These are phyloP conservation scores for Charadrius vociferus DNA, from an alignment of 2,113 vertebrate species.

Conservation along the genomic window DNA sequence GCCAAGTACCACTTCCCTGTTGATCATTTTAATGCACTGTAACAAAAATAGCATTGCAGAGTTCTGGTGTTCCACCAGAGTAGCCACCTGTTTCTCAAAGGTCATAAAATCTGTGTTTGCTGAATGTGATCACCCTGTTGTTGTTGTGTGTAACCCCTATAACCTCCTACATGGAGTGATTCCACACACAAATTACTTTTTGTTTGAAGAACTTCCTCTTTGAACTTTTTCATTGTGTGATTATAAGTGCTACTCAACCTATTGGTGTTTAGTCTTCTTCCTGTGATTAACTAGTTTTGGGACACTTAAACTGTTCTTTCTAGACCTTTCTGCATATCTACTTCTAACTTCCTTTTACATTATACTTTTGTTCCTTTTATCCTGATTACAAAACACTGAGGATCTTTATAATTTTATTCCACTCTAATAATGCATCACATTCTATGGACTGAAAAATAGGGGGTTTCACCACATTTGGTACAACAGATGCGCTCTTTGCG, in stretches of 20 bases:
- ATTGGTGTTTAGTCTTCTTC: background rate
- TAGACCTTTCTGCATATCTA: background rate
- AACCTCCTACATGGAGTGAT: background rate
- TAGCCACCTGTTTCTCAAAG: background rate
- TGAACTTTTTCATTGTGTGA: background rate
- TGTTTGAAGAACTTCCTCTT: background rate
- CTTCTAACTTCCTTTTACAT: fast-evolving
- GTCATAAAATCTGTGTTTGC: background rate
- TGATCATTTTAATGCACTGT: fast-evolving
- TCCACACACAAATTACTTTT: background rate
- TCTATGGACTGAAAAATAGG: background rate
- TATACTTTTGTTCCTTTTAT: background rate
- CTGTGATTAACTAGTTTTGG: background rate
- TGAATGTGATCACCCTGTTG: background rate
- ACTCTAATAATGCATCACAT: background rate
- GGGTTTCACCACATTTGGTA: background rate
- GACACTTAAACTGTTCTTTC: background rate
- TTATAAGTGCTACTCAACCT: background rate
- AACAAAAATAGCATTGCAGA: background rate
- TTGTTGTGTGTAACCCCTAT: background rate
- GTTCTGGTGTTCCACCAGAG: background rate
- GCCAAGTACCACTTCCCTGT: background rate
- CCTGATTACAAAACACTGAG: background rate
- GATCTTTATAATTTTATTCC: background rate
- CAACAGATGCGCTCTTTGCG: background rate